Percentiles rank a stretch among this genome's conserved stretches.
Evolutionary conservation across 2,113 vertebrate genomes (phyloP).

Genomic region (Elephas maximus): DNA sequence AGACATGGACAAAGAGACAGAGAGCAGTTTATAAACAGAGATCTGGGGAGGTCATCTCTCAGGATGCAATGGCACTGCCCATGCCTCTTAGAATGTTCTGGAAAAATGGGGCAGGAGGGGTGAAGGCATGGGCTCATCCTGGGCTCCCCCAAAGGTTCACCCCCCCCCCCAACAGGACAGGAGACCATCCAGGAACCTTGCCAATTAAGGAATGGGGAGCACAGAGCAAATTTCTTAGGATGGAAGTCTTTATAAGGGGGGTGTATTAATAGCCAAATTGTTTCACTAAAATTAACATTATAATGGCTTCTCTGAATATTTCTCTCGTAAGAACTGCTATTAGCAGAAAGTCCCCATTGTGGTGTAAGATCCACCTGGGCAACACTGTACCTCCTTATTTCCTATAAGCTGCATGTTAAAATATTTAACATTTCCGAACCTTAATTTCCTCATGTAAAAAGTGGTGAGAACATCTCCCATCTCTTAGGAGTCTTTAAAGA

Average conservation of each 20-base stretch:
- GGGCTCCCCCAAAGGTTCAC: not conserved
- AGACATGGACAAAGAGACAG: not conserved
- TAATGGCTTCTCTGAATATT: not conserved
- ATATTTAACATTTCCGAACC: not conserved
- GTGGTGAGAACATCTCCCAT: not conserved
- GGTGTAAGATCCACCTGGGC: not conserved
- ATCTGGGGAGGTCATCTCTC: not conserved
- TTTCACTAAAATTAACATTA: not conserved
- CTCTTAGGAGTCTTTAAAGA: not conserved
- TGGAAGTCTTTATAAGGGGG: not conserved
- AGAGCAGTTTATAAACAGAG: not conserved
- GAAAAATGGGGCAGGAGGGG: not conserved
- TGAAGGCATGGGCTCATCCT: not conserved
- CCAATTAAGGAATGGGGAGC: not conserved
- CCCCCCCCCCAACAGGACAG: fast-evolving
- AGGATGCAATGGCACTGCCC: not conserved
- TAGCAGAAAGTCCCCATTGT: not conserved
- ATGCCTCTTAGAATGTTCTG: not conserved
- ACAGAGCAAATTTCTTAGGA: too few relatives aligned
- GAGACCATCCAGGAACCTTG: too few relatives aligned
- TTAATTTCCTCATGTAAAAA: constrained; percentile 18
- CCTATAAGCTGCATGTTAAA: not conserved
- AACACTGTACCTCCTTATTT: not conserved
- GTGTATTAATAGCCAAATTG: not conserved
- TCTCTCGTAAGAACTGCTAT: not conserved